Percentiles rank a stretch among this genome's conserved stretches.
phyloP scores from a whole-genome alignment of 2,888 invertebrate genomes.

The Nomada ferruginata region DNA sequence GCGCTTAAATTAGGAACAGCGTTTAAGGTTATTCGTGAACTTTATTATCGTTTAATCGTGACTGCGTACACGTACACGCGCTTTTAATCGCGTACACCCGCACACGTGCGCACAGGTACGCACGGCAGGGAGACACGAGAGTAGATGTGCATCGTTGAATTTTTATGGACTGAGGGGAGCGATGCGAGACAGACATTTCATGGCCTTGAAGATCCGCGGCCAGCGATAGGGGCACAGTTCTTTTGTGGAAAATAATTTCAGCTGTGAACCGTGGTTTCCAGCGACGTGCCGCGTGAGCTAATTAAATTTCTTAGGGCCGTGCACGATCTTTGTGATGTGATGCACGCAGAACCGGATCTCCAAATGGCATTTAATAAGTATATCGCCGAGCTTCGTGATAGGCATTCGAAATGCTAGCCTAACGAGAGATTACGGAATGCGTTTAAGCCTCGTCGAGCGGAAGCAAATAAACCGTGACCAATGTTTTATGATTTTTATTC shows the following conservation, averaged over 20 bases:
- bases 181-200: conserved; percentile 60
- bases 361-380: conserved; percentile 48
- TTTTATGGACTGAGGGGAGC: conserved; percentile 63
- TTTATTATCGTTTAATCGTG: conserved; percentile 64
- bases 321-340: conserved; percentile 22
- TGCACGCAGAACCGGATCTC: conserved; percentile 41
- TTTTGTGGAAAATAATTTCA: conserved; percentile 63
- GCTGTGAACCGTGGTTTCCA: conserved; percentile 52
- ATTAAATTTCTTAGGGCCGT: conserved; percentile 59
- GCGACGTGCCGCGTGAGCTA: conserved; percentile 34
- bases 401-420: not conserved
- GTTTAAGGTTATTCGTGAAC: conserved; percentile 61
- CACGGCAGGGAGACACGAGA: conserved; percentile 35
- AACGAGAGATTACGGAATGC: not conserved
- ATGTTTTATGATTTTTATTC: not conserved
- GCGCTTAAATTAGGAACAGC: conserved; percentile 61
- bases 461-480: conserved; percentile 6
- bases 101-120: conserved; percentile 17
- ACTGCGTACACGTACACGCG: conserved; percentile 24
- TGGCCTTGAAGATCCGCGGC: conserved; percentile 65
- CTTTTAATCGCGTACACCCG: conserved; percentile 50
- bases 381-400: conserved; percentile 32
- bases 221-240: conserved; percentile 56
- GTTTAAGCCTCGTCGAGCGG: conserved; percentile 7
- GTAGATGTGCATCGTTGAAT: conserved; percentile 64